These are phyloP conservation scores for Tortricodes alternella DNA, from an alignment of 2,888 invertebrate genomes.

Conservation along the genomic window DNA sequence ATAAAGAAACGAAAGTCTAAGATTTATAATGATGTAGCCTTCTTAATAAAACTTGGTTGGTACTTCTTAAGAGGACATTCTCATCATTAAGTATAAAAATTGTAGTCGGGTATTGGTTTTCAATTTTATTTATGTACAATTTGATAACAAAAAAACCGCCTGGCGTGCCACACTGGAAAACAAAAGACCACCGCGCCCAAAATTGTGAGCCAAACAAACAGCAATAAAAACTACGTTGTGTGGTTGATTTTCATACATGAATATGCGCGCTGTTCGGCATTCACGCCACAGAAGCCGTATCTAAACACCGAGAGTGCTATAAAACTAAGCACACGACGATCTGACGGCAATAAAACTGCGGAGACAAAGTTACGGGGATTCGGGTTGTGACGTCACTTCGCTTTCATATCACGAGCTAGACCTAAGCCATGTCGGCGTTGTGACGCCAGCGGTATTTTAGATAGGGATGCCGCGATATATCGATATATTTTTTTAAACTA, in stretches of 20 bases:
- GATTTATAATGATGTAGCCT: too few species aligned
- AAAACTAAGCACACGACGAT: conserved; percentile 79
- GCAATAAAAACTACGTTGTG: conserved; percentile 56
- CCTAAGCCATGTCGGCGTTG: conserved; percentile 42
- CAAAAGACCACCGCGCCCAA: conserved; percentile 25
- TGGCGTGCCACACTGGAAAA: not conserved
- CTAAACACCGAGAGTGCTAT: conserved; percentile 70
- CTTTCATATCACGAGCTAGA: conserved; percentile 75
- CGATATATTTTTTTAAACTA: too few species aligned
- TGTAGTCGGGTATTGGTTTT: too few species aligned
- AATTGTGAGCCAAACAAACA: conserved; percentile 37
- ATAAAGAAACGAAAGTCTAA: too few species aligned
- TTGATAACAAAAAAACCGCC: not conserved
- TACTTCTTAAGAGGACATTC: too few species aligned
- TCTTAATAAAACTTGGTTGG: too few species aligned
- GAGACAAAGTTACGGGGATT: conserved; percentile 52
- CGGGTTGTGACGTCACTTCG: conserved; percentile 66
- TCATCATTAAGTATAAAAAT: too few species aligned
- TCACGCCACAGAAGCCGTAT: conserved; percentile 53
- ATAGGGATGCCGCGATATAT: conserved; percentile 37
- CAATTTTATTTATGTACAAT: too few species aligned
- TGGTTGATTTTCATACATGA: conserved; percentile 66
- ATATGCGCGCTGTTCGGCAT: conserved; percentile 68
- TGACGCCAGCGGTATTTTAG: conserved; percentile 37
- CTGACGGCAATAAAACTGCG: conserved; percentile 69